Evolutionary conservation across 2,797 vertebrate genomes (phyloP).

Genomic region (Sebastes jordani): DNA sequence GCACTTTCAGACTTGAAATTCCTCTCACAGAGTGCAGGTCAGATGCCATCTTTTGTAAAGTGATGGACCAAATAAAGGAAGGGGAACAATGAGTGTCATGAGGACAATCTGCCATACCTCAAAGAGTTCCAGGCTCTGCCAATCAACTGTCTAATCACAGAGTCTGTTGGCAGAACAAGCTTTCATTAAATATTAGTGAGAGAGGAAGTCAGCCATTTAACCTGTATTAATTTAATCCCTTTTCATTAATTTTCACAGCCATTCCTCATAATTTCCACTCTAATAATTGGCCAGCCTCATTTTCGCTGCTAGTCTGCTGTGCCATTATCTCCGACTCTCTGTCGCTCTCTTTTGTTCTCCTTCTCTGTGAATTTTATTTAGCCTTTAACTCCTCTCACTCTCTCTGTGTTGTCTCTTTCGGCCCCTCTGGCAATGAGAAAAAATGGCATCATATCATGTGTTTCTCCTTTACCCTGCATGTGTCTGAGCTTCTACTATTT

Average conservation of each 20-base stretch:
- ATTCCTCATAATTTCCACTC: conserved; percentile 61
- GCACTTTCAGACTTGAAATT: conserved; percentile 24
- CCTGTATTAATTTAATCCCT: conserved; percentile 71
- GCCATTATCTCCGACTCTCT: conserved; percentile 52
- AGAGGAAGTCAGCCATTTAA: conserved; percentile 66
- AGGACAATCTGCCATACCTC: conserved; percentile 57
- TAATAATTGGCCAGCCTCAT: conserved; percentile 58
- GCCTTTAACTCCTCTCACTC: conserved; percentile 37
- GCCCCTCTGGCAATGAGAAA: conserved; percentile 33
- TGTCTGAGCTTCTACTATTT: conserved; percentile 50
- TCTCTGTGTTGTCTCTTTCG: conserved; percentile 29
- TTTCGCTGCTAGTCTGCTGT: conserved; percentile 48
- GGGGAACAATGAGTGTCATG: conserved; percentile 42
- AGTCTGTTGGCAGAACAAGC: conserved; percentile 65
- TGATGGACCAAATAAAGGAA: conserved; percentile 47
- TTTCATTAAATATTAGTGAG: conserved; percentile 67
- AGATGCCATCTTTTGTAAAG: conserved; percentile 51
- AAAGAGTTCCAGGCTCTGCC: conserved; percentile 53
- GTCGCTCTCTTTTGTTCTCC: conserved; percentile 49
- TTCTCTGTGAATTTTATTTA: conserved; percentile 34
- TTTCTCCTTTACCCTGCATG: conserved; percentile 44
- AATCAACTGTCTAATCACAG: conserved; percentile 66
- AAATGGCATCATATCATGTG: conserved; percentile 52
- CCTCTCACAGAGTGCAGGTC: conserved; percentile 36
- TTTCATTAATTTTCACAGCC: conserved; percentile 69